Evolutionary conservation across 2,888 invertebrate species (phyloP).

Genomic region (Odontomyia ornata): DNA sequence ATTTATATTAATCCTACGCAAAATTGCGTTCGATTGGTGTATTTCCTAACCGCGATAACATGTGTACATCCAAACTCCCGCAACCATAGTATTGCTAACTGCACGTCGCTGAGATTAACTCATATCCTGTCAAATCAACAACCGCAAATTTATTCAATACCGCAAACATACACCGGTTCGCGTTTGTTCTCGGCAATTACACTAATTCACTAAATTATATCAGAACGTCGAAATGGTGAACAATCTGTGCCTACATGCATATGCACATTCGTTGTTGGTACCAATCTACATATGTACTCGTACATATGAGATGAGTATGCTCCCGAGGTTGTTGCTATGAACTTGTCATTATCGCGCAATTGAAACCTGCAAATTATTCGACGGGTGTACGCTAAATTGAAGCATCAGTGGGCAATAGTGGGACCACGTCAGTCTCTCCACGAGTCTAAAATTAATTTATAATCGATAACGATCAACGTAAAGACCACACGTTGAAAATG

Average conservation of each 20-base stretch:
- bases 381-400: background rate
- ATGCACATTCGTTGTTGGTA: background rate
- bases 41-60: too few species aligned
- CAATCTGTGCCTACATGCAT: background rate
- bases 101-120: background rate
- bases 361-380: background rate
- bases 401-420: background rate
- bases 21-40: too few species aligned
- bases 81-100: too few species aligned
- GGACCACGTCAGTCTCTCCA: background rate
- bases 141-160: background rate
- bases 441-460: background rate
- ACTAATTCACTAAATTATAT: slow-evolving; percentile 8
- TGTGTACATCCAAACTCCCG: too few species aligned
- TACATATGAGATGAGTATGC: background rate
- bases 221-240: background rate
- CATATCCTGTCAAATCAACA: slow-evolving; percentile 11
- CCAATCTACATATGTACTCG: background rate
- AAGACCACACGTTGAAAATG: background rate
- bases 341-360: background rate
- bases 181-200: slow-evolving; percentile 8
- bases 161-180: background rate
- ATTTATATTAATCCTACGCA: too few species aligned
- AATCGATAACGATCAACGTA: background rate
- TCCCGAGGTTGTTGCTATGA: background rate